A percentile compares a stretch with the other conserved stretches of the same genome.
Conservation (phyloP, 2,797 vertebrate species). For the Brachymystax lenok region DNA sequence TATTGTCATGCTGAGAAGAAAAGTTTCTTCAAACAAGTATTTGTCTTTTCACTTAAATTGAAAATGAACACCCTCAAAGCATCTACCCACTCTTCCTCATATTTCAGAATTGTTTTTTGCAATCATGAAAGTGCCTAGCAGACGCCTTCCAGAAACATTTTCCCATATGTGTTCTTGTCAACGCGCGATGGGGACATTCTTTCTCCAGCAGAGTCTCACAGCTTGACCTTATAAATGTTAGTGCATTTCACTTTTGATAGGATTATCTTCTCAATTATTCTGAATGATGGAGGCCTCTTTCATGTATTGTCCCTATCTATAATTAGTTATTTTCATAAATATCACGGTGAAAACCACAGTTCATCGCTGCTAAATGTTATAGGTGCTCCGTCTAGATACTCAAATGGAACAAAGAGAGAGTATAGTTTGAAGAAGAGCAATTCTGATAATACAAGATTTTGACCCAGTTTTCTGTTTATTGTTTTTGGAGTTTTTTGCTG, state of each 20-base stretch:
- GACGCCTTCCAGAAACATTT: constrained; percentile 4
- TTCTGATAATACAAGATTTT: not conserved
- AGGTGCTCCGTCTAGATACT: constrained; percentile 51
- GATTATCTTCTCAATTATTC: constrained; percentile 68
- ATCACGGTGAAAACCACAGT: constrained; percentile 48
- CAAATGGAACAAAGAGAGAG: constrained; percentile 28
- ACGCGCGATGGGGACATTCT: not conserved
- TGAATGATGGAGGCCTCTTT: constrained; percentile 57
- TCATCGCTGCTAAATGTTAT: constrained; percentile 53
- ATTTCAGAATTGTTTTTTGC: constrained; percentile 20
- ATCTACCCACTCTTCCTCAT: not conserved
- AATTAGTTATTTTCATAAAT: constrained; percentile 74
- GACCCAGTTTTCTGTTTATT: not conserved
- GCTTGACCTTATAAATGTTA: constrained; percentile 66
- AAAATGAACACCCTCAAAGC: not conserved
- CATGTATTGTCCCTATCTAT: constrained; percentile 72
- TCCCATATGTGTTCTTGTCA: not conserved
- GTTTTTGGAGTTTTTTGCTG: constrained; percentile 1
- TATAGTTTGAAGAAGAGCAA: not conserved
- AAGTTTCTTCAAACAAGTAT: not conserved
- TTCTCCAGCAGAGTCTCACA: constrained; percentile 34
- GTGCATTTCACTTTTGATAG: constrained; percentile 65
- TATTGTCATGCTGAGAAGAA: not conserved
- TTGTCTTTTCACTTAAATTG: not conserved
- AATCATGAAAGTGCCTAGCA: constrained; percentile 30